These are phyloP conservation scores for Drosophila demipolita DNA, from an alignment of 2,888 invertebrate species.

Conservation along the genomic window DNA sequence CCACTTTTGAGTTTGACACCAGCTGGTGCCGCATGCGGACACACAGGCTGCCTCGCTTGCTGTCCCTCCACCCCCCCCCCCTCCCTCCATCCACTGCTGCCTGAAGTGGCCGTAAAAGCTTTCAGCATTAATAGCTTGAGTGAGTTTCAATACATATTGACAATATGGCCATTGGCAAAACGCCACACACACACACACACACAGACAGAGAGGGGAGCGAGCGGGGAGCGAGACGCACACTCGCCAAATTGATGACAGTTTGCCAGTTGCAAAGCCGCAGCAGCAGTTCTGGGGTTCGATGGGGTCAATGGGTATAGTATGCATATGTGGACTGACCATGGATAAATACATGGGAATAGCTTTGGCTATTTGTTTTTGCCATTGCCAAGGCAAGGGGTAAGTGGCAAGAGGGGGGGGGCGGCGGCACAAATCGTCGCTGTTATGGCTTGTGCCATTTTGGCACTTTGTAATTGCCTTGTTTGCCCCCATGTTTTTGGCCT, in stretches of 20 bases:
- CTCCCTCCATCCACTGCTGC: conserved; percentile 37
- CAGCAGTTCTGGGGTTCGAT: conserved; percentile 31
- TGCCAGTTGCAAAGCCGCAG: conserved; percentile 79
- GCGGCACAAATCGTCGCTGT: conserved; percentile 55
- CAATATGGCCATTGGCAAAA: conserved; percentile 81
- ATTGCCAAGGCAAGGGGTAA: conserved; percentile 36
- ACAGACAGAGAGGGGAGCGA: background rate
- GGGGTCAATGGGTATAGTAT: conserved; percentile 46
- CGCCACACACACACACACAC: conserved; percentile 53
- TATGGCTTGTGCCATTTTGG: conserved; percentile 80
- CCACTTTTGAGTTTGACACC: conserved; percentile 83
- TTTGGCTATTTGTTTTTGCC: conserved; percentile 78
- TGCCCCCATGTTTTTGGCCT: conserved; percentile 70
- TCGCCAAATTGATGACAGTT: conserved; percentile 80
- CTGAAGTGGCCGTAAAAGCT: conserved; percentile 80
- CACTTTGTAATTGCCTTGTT: conserved; percentile 79
- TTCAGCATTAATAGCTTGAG: conserved; percentile 81
- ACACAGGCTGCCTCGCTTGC: conserved; percentile 26
- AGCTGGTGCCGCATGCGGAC: conserved; percentile 80
- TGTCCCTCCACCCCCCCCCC: conserved; percentile 17
- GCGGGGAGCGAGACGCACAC: conserved; percentile 25
- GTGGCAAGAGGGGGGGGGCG: background rate
- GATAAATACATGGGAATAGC: conserved; percentile 78
- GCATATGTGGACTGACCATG: conserved; percentile 71
- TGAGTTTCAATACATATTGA: conserved; percentile 81